Evolutionary conservation across 1,140 invertebrate species (phyloP).

Genomic region (Onthophagus taurus): DNA sequence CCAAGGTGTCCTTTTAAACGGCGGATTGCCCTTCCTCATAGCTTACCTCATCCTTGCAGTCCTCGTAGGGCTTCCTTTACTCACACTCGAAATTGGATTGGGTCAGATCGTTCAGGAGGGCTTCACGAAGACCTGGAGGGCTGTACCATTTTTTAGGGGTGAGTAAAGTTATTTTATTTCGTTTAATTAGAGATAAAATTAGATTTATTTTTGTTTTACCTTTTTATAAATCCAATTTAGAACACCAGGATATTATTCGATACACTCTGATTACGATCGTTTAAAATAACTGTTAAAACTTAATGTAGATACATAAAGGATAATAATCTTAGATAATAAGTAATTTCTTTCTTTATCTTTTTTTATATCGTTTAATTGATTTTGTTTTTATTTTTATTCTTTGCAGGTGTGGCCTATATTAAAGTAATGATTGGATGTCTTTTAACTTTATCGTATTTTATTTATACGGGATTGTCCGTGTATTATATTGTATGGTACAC

Average conservation of each 20-base stretch:
- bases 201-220: too few relatives aligned
- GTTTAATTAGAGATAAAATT: too few relatives aligned
- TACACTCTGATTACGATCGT: too few relatives aligned
- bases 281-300: too few relatives aligned
- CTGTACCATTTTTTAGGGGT: constrained; percentile 74
- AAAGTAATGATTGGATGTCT: constrained; percentile 43
- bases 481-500: constrained; percentile 45
- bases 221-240: too few relatives aligned
- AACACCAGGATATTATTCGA: too few relatives aligned
- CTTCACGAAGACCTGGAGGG: constrained; percentile 66
- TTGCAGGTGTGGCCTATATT: constrained; percentile 49
- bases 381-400: constrained; percentile 10
- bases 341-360: too few relatives aligned
- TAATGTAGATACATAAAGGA: too few relatives aligned
- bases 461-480: constrained; percentile 42
- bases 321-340: too few relatives aligned
- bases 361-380: too few relatives aligned
- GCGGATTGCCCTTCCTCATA: constrained; percentile 55
- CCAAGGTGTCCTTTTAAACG: constrained; percentile 41
- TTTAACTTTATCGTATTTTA: constrained; percentile 42
- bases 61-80: constrained; percentile 59
- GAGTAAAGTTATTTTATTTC: too few relatives aligned
- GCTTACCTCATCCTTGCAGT: constrained; percentile 54
- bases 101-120: constrained; percentile 72
- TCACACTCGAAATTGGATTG: constrained; percentile 65